Evolutionary conservation across 1,140 invertebrate genomes (phyloP).

Genomic region (Belonocnema kinseyi): DNA sequence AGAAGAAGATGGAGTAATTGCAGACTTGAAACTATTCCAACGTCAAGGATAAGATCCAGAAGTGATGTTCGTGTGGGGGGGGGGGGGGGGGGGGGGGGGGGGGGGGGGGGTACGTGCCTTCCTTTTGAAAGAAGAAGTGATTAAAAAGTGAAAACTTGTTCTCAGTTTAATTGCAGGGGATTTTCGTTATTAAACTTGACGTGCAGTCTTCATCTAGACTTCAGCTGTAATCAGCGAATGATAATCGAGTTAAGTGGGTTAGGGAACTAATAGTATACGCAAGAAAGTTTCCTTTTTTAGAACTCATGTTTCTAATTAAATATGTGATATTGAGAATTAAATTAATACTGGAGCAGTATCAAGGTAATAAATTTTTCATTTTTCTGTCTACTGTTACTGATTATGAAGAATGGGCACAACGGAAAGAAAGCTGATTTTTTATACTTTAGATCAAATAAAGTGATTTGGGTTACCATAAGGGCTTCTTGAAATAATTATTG

Average conservation of each 20-base stretch:
- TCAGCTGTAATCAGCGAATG: constrained; percentile 9
- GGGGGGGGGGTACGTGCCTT: neutral
- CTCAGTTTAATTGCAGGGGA: neutral
- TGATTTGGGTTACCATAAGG: too few relatives aligned
- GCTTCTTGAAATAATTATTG: too few relatives aligned
- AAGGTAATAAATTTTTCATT: constrained; percentile 23
- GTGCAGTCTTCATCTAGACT: constrained; percentile 7
- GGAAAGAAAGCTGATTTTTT: neutral
- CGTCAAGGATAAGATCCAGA: neutral
- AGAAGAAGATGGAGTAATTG: constrained; percentile 21
- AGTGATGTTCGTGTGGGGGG: too few relatives aligned
- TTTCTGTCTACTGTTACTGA: neutral
- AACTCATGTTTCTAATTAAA: constrained; percentile 1
- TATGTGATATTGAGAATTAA: neutral
- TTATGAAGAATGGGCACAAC: constrained; percentile 21
- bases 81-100: neutral
- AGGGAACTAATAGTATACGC: constrained; percentile 10
- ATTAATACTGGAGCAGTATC: constrained; percentile 16
- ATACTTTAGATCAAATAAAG: neutral
- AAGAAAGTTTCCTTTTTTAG: constrained; percentile 8
- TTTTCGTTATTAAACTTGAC: constrained; percentile 19
- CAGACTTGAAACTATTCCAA: constrained; percentile 12
- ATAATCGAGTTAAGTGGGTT: constrained; percentile 28
- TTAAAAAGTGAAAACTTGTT: constrained; percentile 31
- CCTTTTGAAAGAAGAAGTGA: constrained; percentile 27